Base-by-base conservation (phyloP, 2,113 vertebrate species). In the Rhynchopsitta pachyrhyncha region DNA sequence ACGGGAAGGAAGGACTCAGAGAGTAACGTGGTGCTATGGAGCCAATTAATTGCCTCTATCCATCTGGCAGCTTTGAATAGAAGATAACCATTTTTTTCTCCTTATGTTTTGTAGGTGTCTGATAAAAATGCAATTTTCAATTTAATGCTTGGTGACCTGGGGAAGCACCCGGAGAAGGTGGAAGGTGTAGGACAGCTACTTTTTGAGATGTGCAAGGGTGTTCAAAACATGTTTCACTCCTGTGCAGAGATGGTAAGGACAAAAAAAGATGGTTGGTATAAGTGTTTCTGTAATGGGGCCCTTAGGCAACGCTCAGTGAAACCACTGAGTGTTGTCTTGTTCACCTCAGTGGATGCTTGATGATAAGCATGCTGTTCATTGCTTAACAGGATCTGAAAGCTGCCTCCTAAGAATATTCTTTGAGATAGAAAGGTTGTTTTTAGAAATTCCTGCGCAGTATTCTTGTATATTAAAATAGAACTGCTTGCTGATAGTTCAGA, bases 191-290 rank as follows among this genome's bases (percentile, higher is more conserved):
- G 99, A 60, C 99, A 98, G 84, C 98, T 99, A 86, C 97, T 99
- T 78, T 99, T 99, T 93, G 98, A 99, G 96, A 99, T 99, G 98
- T 99, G 99, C 97, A 99, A 98, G 98, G 99, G 99, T 63, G 99
- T 99, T 93, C 97, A 98, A 92, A 98, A 98, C 92, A 99, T 99
- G 99, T 99, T 99, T 93, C 99, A 99, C 93, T 99, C 99, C 23
- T 99, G 98, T 64, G 88, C 99, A 31, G 95, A 96, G 67, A 98
- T 83, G 90, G 99, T 99, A 97, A 98, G 81, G 73, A 88, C 52
- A 57, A 57, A 31, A 63, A 28, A 76, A 59, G 31, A 17, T 42
- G 39, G 33, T 23, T 69, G 29, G 9, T 82, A 57, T 46, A 60
- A 37, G 10, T 95, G 31, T 41, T 46, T 13, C 59, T 92, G 35